Conservation (phyloP, 2,888 invertebrate genomes). For the Rotaria sp. region DNA sequence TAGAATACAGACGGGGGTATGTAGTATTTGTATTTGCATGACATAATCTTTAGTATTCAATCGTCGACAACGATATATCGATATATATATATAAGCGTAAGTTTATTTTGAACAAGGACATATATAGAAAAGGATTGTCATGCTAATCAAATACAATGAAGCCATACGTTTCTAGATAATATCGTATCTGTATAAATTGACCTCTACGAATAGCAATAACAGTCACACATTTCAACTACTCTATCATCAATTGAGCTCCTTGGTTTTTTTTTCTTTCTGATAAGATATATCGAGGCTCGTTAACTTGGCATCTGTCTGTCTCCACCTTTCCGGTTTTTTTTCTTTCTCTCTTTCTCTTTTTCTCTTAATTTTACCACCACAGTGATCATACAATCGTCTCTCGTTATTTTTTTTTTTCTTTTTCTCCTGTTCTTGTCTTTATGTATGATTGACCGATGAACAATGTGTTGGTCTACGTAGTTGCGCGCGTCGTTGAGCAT, state of each 20-base stretch:
- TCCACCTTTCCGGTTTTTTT: neutral
- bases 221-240: neutral
- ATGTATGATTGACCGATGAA: conserved; percentile 29
- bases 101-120: neutral
- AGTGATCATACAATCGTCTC: neutral
- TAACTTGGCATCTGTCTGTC: conserved; percentile 20
- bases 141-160: neutral
- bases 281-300: neutral
- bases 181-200: too few relatives aligned
- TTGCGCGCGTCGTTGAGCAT: conserved; percentile 1
- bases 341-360: neutral
- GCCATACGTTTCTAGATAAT: neutral
- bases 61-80: neutral
- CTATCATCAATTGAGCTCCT: neutral
- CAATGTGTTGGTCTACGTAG: neutral
- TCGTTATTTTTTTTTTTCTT: neutral
- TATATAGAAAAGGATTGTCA: neutral
- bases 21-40: neutral
- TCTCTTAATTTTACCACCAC: neutral
- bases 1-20: neutral
- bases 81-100: neutral
- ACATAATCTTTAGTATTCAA: neutral
- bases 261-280: neutral
- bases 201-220: neutral
- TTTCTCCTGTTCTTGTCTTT: neutral